A percentile compares a stretch with the other conserved stretches of the same genome.
phyloP scores from a whole-genome alignment of 2,797 vertebrate genomes.

The Typhlichthys eigenmanni region DNA sequence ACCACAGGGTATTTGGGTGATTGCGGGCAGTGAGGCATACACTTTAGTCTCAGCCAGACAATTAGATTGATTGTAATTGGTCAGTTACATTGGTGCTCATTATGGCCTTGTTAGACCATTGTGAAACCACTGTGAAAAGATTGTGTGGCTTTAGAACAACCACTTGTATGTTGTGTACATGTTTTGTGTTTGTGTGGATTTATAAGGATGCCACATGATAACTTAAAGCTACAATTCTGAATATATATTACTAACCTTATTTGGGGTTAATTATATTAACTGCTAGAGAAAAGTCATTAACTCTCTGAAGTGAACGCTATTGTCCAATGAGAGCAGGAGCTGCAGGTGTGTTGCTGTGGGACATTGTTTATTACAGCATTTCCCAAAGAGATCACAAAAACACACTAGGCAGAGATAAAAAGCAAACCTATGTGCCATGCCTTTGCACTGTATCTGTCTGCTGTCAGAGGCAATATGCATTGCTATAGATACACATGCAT shows the following conservation, averaged over 20 bases:
- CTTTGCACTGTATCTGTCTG: too few species aligned
- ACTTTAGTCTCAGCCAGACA: constrained; percentile 7
- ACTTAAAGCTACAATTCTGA: too few species aligned
- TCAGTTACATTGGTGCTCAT: constrained; percentile 39
- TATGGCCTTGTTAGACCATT: constrained; percentile 26
- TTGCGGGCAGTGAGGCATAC: neutral
- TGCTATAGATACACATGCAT: constrained; percentile 9
- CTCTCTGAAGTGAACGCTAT: too few species aligned
- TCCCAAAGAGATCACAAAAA: too few species aligned
- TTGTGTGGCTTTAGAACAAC: constrained; percentile 26
- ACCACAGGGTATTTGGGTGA: neutral
- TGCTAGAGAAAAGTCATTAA: too few species aligned
- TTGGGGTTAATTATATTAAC: too few species aligned
- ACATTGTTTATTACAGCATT: too few species aligned
- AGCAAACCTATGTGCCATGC: neutral
- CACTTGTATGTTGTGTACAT: neutral
- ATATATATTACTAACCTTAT: too few species aligned
- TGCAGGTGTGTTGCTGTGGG: too few species aligned
- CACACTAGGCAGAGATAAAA: neutral
- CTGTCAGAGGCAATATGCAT: neutral
- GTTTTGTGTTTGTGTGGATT: constrained; percentile 5
- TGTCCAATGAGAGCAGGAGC: too few species aligned
- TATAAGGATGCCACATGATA: constrained; percentile 7
- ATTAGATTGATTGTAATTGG: constrained; percentile 48
- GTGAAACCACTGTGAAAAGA: constrained; percentile 31